Percentiles rank a stretch among this genome's conserved stretches.
These are phyloP conservation scores for Catostylus mosaicus DNA, from an alignment of 30 jellyfish, hydroid and myxozoan species.

Conservation along the genomic window DNA sequence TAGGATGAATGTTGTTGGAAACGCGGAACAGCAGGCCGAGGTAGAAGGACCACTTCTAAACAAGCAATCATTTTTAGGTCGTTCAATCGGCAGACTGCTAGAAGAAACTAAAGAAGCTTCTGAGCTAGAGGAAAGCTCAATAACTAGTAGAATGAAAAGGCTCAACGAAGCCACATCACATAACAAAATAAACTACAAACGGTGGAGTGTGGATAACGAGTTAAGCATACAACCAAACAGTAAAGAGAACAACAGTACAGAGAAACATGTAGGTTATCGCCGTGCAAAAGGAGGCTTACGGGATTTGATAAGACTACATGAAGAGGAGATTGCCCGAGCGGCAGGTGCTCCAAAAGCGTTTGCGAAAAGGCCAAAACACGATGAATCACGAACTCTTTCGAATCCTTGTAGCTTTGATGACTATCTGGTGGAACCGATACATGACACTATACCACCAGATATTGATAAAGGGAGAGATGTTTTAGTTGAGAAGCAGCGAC, in stretches of 20 bases:
- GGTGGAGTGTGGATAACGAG: constrained; percentile 24
- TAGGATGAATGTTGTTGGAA: neutral
- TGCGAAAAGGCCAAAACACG: constrained; percentile 30
- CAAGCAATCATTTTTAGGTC: neutral
- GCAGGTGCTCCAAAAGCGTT: constrained; percentile 57
- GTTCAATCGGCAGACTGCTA: constrained; percentile 18
- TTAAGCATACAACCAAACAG: neutral
- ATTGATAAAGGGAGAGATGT: neutral
- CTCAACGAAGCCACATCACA: neutral
- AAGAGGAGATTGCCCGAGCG: constrained; percentile 92
- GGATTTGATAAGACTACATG: constrained; percentile 83
- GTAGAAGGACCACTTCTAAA: neutral
- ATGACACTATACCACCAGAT: neutral
- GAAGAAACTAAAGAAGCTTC: neutral
- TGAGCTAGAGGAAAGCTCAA: neutral
- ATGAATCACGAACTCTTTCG: neutral
- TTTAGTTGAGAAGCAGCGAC: neutral
- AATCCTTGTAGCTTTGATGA: constrained; percentile 8
- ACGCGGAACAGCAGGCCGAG: neutral
- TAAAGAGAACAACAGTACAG: neutral
- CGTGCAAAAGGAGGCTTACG: constrained; percentile 69
- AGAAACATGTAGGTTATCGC: constrained; percentile 14
- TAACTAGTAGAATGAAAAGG: neutral
- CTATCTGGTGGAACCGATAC: neutral
- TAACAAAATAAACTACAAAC: neutral